Base-by-base conservation (phyloP, 2,888 invertebrate genomes). In the Parnassius smintheus region DNA sequence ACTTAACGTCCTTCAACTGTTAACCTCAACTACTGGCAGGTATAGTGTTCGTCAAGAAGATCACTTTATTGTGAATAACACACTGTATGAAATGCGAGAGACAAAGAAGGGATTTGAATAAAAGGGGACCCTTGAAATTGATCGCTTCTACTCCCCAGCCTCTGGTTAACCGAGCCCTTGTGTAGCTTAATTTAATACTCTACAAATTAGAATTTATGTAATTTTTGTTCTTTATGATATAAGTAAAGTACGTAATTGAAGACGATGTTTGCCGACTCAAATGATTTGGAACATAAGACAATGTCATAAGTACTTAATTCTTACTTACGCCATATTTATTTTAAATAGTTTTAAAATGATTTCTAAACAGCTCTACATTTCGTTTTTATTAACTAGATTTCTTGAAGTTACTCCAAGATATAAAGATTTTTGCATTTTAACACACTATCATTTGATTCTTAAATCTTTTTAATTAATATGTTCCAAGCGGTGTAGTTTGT, bases 51-150 rank as follows among this genome's bases (percentile, higher is more conserved):
- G 62, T 68, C 66, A 68, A 45, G 65, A 61, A 69, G 67, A 67
- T 66, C 67, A 69, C 75, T 78, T 76, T 80, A 82, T 85, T 83
- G 81, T 86, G 83, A 86, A 83, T 85, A 83, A 85, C 75, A 82
- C 75, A 82, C 81, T 85, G 78, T 85, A 87, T 87, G 84, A 85
- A 86, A 87, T 85, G 74, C 74, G 74, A 83, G 85, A 90, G 86
- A 90, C 88, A 91, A 89, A 87, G 85, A 85, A 85, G 86, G 86
- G 86, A 90, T 91, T 90, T 89, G 88, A 88, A 88, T 87, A 83
- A 83, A 84, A 83, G 83, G 77, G 88, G 86, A 77, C 78, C 84
- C 86, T 88, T 89, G 88, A 88, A 91, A 91, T 90, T 90, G 91
- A 90, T 91, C 91, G 88, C 74, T 75, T 75, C 75, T 81, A 72